Base-by-base conservation (phyloP, 2,888 invertebrate species). In the Strigamia transsilvanica region DNA sequence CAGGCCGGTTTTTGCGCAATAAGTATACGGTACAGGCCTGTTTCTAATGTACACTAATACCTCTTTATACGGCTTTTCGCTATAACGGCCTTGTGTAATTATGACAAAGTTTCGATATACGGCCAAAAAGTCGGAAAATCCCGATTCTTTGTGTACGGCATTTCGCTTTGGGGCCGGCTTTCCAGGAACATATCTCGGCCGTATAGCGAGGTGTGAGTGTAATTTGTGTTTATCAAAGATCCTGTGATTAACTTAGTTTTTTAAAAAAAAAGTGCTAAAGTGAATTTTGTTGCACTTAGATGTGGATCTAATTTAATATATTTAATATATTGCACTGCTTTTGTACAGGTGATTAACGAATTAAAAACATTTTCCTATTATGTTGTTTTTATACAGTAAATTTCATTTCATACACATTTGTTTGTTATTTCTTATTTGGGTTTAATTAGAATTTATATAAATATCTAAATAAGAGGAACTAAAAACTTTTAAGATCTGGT, bases 1-100 rank as follows among this genome's bases (percentile, higher is more conserved):
- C 21, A 66, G 61, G 23, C 61, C 61, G 61, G 23, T 66, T 66
- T 10, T 66, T 21, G 21, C 21, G 61, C 61, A 66, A 66, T 66
- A 66, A 46, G 46, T 46, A 46, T 46, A 46, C 46, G 46, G 46
- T 46, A 38, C 10, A 15, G 46, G 46, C 15, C 46, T 46, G n/a
- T 46, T 46, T 46, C 42, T 46, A n/a, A 13, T 46, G 2, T n/a
- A n/a, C n/a, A n/a, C n/a, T n/a, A n/a, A n/a, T n/a, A n/a, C n/a
- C n/a, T n/a, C n/a, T n/a, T n/a, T n/a, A n/a, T n/a, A n/a, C n/a
- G n/a, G n/a, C n/a, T n/a, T n/a, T n/a, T n/a, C n/a, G n/a, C n/a
- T n/a, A n/a, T n/a, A n/a, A n/a, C n/a, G n/a, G n/a, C n/a, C n/a
- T n/a, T n/a, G n/a, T n/a, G n/a, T n/a, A n/a, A n/a, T n/a, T n/a